Evolutionary conservation across 2,113 vertebrate genomes (phyloP).

Genomic region (Gobiocypris rarus): DNA sequence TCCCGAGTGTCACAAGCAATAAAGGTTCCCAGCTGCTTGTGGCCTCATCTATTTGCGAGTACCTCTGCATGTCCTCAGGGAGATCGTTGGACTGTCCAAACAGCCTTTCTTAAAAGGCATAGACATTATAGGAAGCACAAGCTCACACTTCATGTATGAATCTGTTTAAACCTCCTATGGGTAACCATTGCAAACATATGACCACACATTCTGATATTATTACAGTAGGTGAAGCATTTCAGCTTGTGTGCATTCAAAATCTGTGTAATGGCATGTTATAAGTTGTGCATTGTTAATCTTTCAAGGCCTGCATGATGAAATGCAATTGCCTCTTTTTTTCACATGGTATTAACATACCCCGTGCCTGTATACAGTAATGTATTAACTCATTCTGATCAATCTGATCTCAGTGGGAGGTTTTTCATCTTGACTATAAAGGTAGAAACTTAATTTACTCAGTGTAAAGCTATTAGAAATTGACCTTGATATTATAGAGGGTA

Average conservation of each 20-base stretch:
- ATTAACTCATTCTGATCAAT: neutral
- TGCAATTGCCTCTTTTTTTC: neutral
- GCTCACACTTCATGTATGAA: neutral
- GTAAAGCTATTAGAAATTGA: neutral
- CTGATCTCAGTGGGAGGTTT: neutral
- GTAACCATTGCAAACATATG: neutral
- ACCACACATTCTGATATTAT: neutral
- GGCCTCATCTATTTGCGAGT: slow-evolving; percentile 23
- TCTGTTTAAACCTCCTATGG: neutral
- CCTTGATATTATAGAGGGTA: neutral
- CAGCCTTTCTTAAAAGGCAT: slow-evolving; percentile 25
- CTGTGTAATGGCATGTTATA: neutral
- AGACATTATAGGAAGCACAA: neutral
- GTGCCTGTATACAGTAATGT: neutral
- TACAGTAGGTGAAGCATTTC: neutral
- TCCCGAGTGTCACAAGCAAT: slow-evolving; percentile 15
- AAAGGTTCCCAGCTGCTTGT: slow-evolving; percentile 13
- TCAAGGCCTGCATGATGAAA: neutral
- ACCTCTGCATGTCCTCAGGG: neutral
- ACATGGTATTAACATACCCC: neutral
- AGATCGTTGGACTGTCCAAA: neutral
- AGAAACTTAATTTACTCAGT: neutral
- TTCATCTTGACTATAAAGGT: neutral
- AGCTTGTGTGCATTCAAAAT: neutral
- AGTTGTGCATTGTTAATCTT: neutral